Percentiles rank a stretch among this genome's conserved stretches.
Conservation (phyloP, 2,888 invertebrate genomes). For the Ashinkailepas kermadecensis region DNA sequence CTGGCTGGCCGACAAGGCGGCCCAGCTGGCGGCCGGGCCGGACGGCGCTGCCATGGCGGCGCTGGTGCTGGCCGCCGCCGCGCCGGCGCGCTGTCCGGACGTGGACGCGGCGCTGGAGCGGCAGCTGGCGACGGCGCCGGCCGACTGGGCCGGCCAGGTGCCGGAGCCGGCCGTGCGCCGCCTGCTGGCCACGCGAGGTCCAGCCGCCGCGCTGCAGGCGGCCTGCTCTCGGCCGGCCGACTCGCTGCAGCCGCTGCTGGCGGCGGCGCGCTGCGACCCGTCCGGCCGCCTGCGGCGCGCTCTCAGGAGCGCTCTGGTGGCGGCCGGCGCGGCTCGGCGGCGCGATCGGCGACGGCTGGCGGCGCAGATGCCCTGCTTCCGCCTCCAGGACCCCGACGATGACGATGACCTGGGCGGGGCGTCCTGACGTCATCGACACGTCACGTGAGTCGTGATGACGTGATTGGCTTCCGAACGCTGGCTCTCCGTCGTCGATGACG, state of each 20-base stretch:
- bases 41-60: background rate
- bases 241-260: background rate
- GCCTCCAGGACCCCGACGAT: background rate
- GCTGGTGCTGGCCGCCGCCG: background rate
- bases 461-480: no score
- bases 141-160: background rate
- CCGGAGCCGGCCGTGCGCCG: background rate
- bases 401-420: background rate
- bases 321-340: background rate
- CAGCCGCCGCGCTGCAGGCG: background rate
- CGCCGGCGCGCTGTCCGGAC: background rate
- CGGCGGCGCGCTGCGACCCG: background rate
- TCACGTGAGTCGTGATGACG: no score
- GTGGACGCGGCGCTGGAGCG: background rate
- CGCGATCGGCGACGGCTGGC: background rate
- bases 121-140: background rate
- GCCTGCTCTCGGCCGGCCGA: background rate
- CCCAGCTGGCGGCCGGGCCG: background rate
- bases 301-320: background rate
- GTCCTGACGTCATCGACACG: no score
- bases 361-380: background rate
- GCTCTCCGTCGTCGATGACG: no score
- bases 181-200: background rate
- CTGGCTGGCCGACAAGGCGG: background rate
- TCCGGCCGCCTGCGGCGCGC: background rate